phyloP scores from a whole-genome alignment of 1,140 invertebrate genomes.

The Lordiphosa mommai region DNA sequence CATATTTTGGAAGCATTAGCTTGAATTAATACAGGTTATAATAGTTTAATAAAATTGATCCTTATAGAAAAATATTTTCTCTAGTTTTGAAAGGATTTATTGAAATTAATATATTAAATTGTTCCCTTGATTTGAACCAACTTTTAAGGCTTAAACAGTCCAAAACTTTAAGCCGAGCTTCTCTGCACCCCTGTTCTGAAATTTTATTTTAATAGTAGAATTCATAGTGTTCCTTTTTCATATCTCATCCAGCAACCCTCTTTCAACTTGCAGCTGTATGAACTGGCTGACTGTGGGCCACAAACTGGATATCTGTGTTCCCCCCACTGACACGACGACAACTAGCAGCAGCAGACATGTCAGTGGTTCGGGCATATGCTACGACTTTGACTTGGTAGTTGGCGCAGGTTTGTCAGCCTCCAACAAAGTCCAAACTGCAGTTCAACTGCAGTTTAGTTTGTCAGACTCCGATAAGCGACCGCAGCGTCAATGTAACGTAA shows the following conservation, averaged over 20 bases:
- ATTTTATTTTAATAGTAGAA: constrained; percentile 1
- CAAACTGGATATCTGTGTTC: constrained; percentile 12
- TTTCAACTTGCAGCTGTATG: constrained; percentile 1
- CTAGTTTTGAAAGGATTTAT: no score
- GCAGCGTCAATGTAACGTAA: constrained; percentile 56
- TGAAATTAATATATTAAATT: no score
- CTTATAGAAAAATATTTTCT: no score
- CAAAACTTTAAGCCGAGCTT: no score
- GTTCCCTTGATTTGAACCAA: no score
- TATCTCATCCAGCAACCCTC: no score
- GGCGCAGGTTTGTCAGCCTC: constrained; percentile 49
- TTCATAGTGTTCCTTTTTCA: not conserved
- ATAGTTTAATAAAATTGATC: no score
- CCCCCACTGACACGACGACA: constrained; percentile 34
- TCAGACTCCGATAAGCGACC: constrained; percentile 31
- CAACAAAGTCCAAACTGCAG: constrained; percentile 19
- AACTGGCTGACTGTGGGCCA: not conserved
- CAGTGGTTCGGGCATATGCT: constrained; percentile 21
- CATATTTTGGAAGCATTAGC: no score
- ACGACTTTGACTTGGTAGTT: constrained; percentile 17
- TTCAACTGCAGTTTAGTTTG: constrained; percentile 38
- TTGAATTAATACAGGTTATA: no score
- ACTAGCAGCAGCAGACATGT: constrained; percentile 4
- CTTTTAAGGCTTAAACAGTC: no score
- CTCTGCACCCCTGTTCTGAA: no score